Evolutionary conservation across 2,888 invertebrate genomes (phyloP), one percentile per base, ranked within the genome.

Genomic region (Platynereis dumerilii): DNA sequence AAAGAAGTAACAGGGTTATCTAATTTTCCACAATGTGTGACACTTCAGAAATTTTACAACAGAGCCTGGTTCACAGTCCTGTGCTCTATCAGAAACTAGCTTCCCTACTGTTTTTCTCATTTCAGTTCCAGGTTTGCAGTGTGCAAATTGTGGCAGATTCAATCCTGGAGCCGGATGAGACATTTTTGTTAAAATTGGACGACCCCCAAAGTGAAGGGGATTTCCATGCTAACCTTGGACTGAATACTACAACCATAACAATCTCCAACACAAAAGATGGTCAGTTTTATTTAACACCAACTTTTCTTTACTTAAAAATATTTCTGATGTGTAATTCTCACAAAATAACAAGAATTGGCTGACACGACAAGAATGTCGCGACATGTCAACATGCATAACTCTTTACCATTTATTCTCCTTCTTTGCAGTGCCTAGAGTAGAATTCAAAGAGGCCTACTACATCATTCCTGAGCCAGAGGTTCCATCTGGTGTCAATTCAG

Each of bases 261-360:
- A 79, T 85, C 29, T 75, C 76, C 20, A 83, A 84, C 71, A 67
- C 75, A 45, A 81, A 84, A 69, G 84, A 85, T 76, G 78, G 81
- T 78, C 71, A 68, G 70, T 73, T 28, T 45, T 7, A 10, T 52
- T 26, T 53, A n/a, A n/a, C n/a, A n/a, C n/a, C n/a, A n/a, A n/a
- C n/a, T n/a, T n/a, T n/a, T n/a, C n/a, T n/a, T n/a, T n/a, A n/a
- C n/a, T n/a, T n/a, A n/a, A n/a, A n/a, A n/a, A n/a, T n/a, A n/a
- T n/a, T n/a, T n/a, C n/a, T n/a, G n/a, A n/a, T n/a, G n/a, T n/a
- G n/a, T n/a, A n/a, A n/a, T n/a, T n/a, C n/a, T n/a, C n/a, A n/a
- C n/a, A n/a, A n/a, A n/a, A n/a, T n/a, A n/a, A n/a, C n/a, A n/a
- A n/a, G n/a, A n/a, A n/a, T n/a, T n/a, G n/a, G n/a, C n/a, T n/a